Evolutionary conservation across 2,113 vertebrate species (phyloP).

Genomic region (Alligator mississippiensis): DNA sequence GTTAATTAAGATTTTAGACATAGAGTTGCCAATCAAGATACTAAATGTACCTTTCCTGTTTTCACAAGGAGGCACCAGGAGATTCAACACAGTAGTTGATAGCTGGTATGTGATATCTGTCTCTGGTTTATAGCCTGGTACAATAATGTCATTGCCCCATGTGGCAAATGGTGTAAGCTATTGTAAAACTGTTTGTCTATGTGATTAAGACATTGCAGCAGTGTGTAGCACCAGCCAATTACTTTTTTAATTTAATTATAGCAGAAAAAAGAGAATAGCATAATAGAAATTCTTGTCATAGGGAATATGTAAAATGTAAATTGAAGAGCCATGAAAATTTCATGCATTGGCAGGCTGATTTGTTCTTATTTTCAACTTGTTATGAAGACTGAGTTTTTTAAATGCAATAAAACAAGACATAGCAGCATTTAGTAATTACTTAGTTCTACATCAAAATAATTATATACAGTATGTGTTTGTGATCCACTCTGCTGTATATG

Average conservation of each 20-base stretch:
- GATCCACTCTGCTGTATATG: conserved; percentile 75
- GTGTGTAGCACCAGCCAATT: conserved; percentile 86
- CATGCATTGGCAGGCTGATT: conserved; percentile 85
- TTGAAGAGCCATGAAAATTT: conserved; percentile 87
- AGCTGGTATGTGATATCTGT: conserved; percentile 79
- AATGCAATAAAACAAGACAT: conserved; percentile 83
- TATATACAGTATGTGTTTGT: conserved; percentile 82
- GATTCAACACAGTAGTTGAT: conserved; percentile 70
- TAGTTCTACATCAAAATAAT: conserved; percentile 86
- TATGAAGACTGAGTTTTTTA: conserved; percentile 81
- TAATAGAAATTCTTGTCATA: conserved; percentile 88
- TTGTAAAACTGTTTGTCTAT: conserved; percentile 89
- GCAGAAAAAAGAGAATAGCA: conserved; percentile 83
- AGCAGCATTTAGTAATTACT: conserved; percentile 84
- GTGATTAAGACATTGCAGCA: conserved; percentile 88
- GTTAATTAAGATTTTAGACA: conserved; percentile 74
- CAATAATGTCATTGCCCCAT: conserved; percentile 85
- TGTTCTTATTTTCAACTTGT: conserved; percentile 86
- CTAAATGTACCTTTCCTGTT: conserved; percentile 63
- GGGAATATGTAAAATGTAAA: conserved; percentile 86
- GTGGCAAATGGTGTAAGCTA: conserved; percentile 87
- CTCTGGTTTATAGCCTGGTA: conserved; percentile 82
- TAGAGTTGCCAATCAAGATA: conserved; percentile 66
- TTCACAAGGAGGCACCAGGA: conserved; percentile 71
- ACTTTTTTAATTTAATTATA: conserved; percentile 89